Percentiles rank a stretch among this genome's conserved stretches.
These are phyloP conservation scores for Pomacea maculata DNA, from an alignment of 1,140 invertebrate genomes.

Conservation along the genomic window DNA sequence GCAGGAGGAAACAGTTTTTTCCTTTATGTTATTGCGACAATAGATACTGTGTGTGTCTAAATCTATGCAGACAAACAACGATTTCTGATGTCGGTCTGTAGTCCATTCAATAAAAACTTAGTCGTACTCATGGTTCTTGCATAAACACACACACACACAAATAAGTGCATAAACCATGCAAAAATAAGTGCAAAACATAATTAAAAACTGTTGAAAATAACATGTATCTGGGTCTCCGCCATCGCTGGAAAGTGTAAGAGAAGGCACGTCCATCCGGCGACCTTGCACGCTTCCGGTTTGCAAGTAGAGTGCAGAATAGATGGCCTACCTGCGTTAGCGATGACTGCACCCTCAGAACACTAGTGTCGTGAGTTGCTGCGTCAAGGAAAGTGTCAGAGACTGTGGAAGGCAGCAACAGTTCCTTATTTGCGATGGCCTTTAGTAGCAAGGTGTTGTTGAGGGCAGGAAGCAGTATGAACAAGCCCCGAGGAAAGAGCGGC, in stretches of 20 bases:
- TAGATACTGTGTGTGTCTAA: too few relatives aligned
- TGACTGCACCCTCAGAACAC: slow-evolving; percentile 14
- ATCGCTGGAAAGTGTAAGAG: too few relatives aligned
- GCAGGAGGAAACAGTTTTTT: too few relatives aligned
- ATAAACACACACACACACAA: background rate
- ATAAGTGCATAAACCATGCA: background rate
- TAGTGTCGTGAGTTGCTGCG: background rate
- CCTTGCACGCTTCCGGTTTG: too few relatives aligned
- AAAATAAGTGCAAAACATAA: background rate
- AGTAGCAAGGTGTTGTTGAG: slow-evolving; percentile 38
- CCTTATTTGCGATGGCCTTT: slow-evolving; percentile 40
- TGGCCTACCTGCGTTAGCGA: slow-evolving; percentile 16
- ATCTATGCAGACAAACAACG: too few relatives aligned
- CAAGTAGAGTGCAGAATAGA: too few relatives aligned
- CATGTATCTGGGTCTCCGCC: too few relatives aligned
- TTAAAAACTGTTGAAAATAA: too few relatives aligned
- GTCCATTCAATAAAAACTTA: too few relatives aligned
- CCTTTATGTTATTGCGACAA: too few relatives aligned
- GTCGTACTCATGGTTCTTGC: background rate
- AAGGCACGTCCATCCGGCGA: too few relatives aligned
- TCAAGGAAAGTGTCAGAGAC: background rate
- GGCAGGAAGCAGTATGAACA: slow-evolving; percentile 47
- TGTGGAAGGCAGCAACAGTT: slow-evolving; percentile 35
- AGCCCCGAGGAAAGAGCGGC: slow-evolving; percentile 28
- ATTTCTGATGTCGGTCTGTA: too few relatives aligned